phyloP scores from a whole-genome alignment of 2,888 invertebrate species.

The Phalera bucephala region DNA sequence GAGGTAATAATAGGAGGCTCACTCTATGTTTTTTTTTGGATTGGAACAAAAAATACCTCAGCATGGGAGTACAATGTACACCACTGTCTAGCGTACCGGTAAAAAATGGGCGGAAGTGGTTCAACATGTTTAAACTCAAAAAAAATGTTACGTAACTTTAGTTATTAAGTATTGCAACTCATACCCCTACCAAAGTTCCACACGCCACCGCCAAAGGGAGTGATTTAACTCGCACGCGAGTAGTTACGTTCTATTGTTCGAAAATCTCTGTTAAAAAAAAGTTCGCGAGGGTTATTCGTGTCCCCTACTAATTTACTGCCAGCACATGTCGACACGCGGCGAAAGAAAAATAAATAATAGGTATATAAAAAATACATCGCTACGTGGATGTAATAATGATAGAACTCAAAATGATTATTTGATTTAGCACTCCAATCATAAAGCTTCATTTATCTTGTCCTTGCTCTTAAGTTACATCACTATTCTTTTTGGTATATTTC shows the following conservation, averaged over 20 bases:
- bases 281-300: slow-evolving; percentile 68
- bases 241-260: slow-evolving; percentile 78
- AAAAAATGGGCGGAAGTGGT: no score
- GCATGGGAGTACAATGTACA: no score
- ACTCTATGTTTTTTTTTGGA: no score
- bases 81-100: no score
- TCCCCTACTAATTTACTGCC: slow-evolving; percentile 79
- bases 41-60: no score
- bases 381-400: neutral
- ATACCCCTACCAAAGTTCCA: slow-evolving; percentile 10
- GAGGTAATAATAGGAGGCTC: no score
- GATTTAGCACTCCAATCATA: no score
- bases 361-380: slow-evolving; percentile 62
- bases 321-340: slow-evolving; percentile 81
- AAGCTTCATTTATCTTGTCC: no score
- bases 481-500: no score
- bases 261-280: slow-evolving; percentile 74
- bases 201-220: slow-evolving; percentile 58
- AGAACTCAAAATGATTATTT: no score
- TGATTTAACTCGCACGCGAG: slow-evolving; percentile 72
- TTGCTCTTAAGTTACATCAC: no score
- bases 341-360: slow-evolving; percentile 68
- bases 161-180: slow-evolving; percentile 16
- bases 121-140: neutral
- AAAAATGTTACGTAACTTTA: neutral